Conservation (phyloP, 2,888 invertebrate genomes). For the Acrocera orbiculus region DNA sequence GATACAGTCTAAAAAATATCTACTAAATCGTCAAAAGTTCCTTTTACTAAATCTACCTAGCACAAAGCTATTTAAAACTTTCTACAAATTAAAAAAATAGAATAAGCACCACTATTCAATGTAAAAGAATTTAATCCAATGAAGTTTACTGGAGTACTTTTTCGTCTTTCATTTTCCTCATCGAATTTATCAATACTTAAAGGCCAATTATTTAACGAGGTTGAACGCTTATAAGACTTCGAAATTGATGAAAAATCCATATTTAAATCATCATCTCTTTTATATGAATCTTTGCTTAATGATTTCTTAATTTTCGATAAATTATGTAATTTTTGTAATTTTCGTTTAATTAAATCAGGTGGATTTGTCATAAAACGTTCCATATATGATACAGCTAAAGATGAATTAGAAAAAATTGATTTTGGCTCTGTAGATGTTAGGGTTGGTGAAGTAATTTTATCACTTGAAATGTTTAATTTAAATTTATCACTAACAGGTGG, state of each 20-base stretch:
- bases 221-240: conserved; percentile 1
- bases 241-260: conserved; percentile 6
- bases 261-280: conserved; percentile 9
- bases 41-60: too few species aligned
- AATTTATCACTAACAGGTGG: conserved; percentile 11
- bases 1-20: too few species aligned
- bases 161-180: conserved; percentile 1
- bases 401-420: conserved; percentile 36
- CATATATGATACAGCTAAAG: conserved; percentile 26
- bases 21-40: too few species aligned
- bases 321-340: conserved; percentile 17
- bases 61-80: too few species aligned
- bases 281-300: conserved; percentile 9
- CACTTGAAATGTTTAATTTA: neutral
- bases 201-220: neutral
- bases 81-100: too few species aligned
- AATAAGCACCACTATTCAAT: too few species aligned
- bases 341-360: conserved; percentile 15
- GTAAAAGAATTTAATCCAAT: too few species aligned
- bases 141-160: conserved; percentile 2
- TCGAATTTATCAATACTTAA: neutral
- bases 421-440: conserved; percentile 30
- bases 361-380: conserved; percentile 22
- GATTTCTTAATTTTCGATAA: too few species aligned
- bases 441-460: neutral